Evolutionary conservation across 1,140 invertebrate genomes (phyloP), one percentile per base, ranked within the genome.

Genomic region (Gonatopus flavifemur): DNA sequence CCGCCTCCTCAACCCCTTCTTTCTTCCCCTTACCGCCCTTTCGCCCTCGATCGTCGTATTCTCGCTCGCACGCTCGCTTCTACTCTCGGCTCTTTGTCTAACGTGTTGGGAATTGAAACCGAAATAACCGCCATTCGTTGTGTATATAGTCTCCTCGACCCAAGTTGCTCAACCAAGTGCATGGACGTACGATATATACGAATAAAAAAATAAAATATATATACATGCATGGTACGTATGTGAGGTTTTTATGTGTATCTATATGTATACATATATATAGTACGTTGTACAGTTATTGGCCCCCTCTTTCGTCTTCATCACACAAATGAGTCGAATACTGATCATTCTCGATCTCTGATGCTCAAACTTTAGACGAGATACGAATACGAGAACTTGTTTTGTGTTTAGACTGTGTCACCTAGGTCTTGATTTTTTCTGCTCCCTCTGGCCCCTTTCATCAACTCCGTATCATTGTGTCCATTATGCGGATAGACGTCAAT

Each of bases 61-160:
- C 42, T 25, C 40, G 49, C 30, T 18, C 19, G 28, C 21, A n/a
- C 25, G 1, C 51, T n/a, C n/a, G n/a, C 46, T 45, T 49, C 30
- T 43, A 54, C 4, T 39, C 37, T 63, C 51, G 43, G n/a, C 40
- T 54, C 47, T n/a, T n/a, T n/a, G n/a, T n/a, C n/a, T n/a, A 30
- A 18, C 49, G 50, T 31, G 21, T n/a, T n/a, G 18, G 39, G 40
- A 45, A 49, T n/a, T 24, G 35, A 20, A 35, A 52, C 52, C 58
- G 45, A 59, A 57, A 60, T 64, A 64, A 60, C 63, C 62, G 63
- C 62, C 63, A 55, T 60, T 65, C 39, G 48, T 51, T 16, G 39
- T 30, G 38, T 67, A 67, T n/a, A n/a, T 55, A 57, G 51, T 67
- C 37, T 7, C 38, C 62, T 66, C 67, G 32, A 44, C 59, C 28